Evolutionary conservation across 1,140 invertebrate species (phyloP).

Genomic region (Drosophila sp.): DNA sequence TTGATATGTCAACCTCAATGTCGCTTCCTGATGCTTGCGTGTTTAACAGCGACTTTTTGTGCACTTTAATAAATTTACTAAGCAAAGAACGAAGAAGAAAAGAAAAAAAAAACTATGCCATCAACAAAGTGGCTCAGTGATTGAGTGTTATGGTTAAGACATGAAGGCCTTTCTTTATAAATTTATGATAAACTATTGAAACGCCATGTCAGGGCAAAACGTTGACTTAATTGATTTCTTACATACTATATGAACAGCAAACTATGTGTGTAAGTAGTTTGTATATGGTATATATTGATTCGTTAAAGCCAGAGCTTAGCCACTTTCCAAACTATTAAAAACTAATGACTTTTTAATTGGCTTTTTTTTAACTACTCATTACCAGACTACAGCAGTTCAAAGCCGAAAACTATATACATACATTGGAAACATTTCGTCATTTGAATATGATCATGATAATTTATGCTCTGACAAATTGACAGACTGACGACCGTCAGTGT

Average conservation of each 20-base stretch:
- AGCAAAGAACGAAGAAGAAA: slow-evolving; percentile 6
- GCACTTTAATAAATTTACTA: slow-evolving; percentile 22
- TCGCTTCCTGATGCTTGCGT: slow-evolving; percentile 8
- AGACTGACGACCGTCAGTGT: background rate
- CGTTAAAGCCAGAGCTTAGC: background rate
- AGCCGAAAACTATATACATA: background rate
- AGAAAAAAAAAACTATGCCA: slow-evolving; percentile 12
- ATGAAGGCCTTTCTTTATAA: slow-evolving; percentile 3
- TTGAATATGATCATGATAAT: slow-evolving; percentile 9
- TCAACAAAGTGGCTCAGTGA: slow-evolving; percentile 7
- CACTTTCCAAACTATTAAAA: slow-evolving; percentile 11
- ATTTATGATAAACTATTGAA: slow-evolving; percentile 20
- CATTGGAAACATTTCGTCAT: slow-evolving; percentile 13
- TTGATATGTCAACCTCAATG: slow-evolving; percentile 19
- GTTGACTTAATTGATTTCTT: slow-evolving; percentile 21
- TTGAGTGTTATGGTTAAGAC: slow-evolving; percentile 10
- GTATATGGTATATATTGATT: slow-evolving; percentile 11
- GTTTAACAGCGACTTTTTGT: slow-evolving; percentile 4
- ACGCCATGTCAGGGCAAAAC: slow-evolving; percentile 3
- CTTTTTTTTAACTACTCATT: slow-evolving; percentile 6
- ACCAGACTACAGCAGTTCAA: slow-evolving; percentile 5
- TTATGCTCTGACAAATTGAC: slow-evolving; percentile 7
- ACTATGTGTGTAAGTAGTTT: background rate
- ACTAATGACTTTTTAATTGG: slow-evolving; percentile 16
- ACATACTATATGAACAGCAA: background rate